Evolutionary conservation across 37 sponge, comb jelly and placozoan genomes (phyloP).

Genomic region (Petrosia ficiformis): DNA sequence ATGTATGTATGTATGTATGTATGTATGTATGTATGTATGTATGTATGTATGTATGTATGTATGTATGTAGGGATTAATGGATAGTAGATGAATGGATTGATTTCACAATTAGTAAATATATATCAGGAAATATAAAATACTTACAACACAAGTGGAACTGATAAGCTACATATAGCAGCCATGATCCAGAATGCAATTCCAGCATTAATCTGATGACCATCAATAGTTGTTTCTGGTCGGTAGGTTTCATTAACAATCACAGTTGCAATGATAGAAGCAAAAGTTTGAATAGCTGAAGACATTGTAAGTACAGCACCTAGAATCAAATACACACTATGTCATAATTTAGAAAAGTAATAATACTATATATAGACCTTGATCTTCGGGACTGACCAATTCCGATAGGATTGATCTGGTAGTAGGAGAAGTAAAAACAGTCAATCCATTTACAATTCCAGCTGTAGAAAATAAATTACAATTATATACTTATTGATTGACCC

Average conservation of each 20-base stretch:
- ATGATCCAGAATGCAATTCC: background rate
- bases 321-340: background rate
- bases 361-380: background rate
- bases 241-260: background rate
- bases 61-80: too few species aligned
- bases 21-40: too few species aligned
- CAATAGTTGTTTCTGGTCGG: background rate
- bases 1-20: too few species aligned
- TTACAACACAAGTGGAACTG: background rate
- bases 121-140: background rate
- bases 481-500: too few species aligned
- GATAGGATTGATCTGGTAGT: background rate
- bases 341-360: background rate
- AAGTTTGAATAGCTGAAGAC: background rate
- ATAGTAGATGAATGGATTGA: too few species aligned
- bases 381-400: background rate
- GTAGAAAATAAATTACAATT: too few species aligned
- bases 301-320: constrained; percentile 16
- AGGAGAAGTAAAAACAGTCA: background rate
- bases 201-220: background rate
- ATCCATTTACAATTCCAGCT: background rate
- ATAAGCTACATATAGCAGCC: background rate
- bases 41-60: too few species aligned
- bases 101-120: background rate
- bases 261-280: background rate